Percentiles rank a stretch among this genome's conserved stretches.
phyloP scores from a whole-genome alignment of 2,797 vertebrate species.

The Urocyon cinereoargenteus region DNA sequence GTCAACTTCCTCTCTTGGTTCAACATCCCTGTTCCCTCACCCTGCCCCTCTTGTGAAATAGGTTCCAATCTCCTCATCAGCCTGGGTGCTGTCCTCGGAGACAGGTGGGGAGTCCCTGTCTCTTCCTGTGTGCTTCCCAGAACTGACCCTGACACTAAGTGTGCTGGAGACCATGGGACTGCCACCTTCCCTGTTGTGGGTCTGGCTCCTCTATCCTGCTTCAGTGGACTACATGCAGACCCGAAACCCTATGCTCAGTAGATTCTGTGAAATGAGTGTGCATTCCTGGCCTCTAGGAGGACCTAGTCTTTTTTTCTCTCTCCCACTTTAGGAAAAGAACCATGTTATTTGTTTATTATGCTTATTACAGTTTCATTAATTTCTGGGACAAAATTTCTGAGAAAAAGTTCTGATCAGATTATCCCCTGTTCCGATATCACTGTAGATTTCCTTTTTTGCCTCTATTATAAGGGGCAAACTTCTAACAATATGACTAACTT shows the following conservation, averaged over 20 bases:
- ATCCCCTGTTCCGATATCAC: neutral
- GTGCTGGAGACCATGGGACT: rapidly evolving
- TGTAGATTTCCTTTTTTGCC: neutral
- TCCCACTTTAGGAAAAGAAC: neutral
- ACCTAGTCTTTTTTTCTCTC: neutral
- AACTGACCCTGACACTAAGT: neutral
- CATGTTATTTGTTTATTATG: neutral
- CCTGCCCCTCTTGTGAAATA: neutral
- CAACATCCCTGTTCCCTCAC: neutral
- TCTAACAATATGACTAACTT: neutral
- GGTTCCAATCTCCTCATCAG: neutral
- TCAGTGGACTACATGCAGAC: neutral
- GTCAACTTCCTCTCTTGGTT: neutral
- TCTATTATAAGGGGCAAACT: neutral
- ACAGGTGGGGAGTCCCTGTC: neutral
- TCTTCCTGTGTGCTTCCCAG: neutral
- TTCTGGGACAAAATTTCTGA: neutral
- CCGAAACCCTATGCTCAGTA: neutral
- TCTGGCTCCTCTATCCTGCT: neutral
- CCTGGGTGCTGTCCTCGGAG: neutral
- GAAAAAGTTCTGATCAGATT: neutral
- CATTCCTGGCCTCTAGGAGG: neutral
- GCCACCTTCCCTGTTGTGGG: neutral
- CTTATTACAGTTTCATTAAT: neutral
- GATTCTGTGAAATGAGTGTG: neutral